These are phyloP conservation scores for Watsonalla binaria DNA, from an alignment of 2,888 invertebrate species.

Conservation along the genomic window DNA sequence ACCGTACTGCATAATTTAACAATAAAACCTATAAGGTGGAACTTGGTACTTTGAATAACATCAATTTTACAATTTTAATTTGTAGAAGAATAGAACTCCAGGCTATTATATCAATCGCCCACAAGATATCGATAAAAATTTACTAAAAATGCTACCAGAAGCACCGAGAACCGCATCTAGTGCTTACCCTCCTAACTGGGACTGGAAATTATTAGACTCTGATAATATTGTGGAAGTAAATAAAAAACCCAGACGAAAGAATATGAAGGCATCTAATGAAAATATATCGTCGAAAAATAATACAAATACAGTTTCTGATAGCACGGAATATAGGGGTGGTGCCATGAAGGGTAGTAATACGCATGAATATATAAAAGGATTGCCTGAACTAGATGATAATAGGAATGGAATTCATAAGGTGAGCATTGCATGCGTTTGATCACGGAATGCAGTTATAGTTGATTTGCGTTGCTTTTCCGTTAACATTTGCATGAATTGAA, in stretches of 20 bases:
- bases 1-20: neutral
- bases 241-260: constrained; percentile 62
- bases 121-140: constrained; percentile 86
- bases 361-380: constrained; percentile 62
- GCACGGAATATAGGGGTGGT: constrained; percentile 41
- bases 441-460: constrained; percentile 47
- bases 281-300: constrained; percentile 70
- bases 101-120: constrained; percentile 87
- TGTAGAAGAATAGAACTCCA: constrained; percentile 90
- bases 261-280: constrained; percentile 58
- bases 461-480: constrained; percentile 66
- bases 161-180: constrained; percentile 88
- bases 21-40: constrained; percentile 8
- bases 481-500: constrained; percentile 67
- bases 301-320: constrained; percentile 62
- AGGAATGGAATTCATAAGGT: constrained; percentile 48
- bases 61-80: constrained; percentile 19
- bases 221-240: constrained; percentile 63
- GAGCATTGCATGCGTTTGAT: constrained; percentile 48
- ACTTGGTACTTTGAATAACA: neutral
- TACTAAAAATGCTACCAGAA: constrained; percentile 85
- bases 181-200: constrained; percentile 83
- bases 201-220: constrained; percentile 83
- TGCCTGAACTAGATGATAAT: constrained; percentile 63
- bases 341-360: constrained; percentile 68